Conservation (phyloP, 2,797 vertebrate species). For the Microctenopoma steveboyesi region DNA sequence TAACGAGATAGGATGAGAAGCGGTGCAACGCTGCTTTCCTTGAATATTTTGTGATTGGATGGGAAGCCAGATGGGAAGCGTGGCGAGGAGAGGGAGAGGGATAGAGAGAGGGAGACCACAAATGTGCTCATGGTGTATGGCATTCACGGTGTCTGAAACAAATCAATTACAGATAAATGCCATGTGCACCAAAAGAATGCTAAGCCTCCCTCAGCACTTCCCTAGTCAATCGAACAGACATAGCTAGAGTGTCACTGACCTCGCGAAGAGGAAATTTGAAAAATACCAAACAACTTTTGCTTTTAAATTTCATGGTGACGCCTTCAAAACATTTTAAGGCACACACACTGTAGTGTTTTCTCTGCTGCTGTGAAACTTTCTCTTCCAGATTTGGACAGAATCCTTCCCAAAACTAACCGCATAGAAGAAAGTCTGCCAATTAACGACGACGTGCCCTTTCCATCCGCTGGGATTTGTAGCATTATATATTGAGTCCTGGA, state of each 20-base stretch:
- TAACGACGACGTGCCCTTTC: conserved; percentile 29
- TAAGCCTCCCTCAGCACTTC: conserved; percentile 33
- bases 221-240: conserved; percentile 29
- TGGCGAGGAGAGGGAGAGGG: background rate
- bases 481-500: conserved; percentile 48
- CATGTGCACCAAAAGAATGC: conserved; percentile 61
- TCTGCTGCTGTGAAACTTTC: background rate
- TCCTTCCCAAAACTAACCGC: conserved; percentile 2
- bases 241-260: conserved; percentile 32
- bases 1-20: conserved; percentile 49
- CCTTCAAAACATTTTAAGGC: background rate
- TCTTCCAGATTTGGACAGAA: background rate
- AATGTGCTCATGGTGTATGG: conserved; percentile 36
- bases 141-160: conserved; percentile 50
- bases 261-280: conserved; percentile 20
- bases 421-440: conserved; percentile 33
- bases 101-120: background rate
- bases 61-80: conserved; percentile 55
- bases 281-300: conserved; percentile 16
- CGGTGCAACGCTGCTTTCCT: conserved; percentile 39
- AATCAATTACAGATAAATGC: conserved; percentile 72
- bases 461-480: conserved; percentile 40
- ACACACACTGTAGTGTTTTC: accelerated
- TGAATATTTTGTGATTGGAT: conserved; percentile 50
- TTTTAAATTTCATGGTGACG: conserved; percentile 18